These are phyloP conservation scores for Poecilia picta DNA, from an alignment of 2,797 vertebrate species.

Conservation along the genomic window DNA sequence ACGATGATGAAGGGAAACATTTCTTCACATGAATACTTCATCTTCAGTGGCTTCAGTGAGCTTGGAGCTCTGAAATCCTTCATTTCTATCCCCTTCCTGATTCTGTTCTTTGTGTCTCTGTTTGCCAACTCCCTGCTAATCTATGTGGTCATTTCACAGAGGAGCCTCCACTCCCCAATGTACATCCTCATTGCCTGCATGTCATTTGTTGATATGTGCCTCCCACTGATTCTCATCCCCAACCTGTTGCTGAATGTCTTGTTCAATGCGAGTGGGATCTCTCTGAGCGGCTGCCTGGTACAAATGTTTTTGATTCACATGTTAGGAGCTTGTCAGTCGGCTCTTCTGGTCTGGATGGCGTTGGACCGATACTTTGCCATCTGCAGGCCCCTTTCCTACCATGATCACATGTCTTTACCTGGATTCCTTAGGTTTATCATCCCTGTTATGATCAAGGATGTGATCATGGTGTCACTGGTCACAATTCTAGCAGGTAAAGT, in stretches of 20 bases:
- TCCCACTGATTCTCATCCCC: constrained; percentile 61
- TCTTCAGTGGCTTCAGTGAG: constrained; percentile 40
- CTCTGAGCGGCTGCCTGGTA: constrained; percentile 56
- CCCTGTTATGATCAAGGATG: constrained; percentile 49
- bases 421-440: constrained; percentile 39
- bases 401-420: constrained; percentile 26
- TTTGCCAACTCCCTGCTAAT: constrained; percentile 62
- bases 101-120: constrained; percentile 44
- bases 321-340: constrained; percentile 68
- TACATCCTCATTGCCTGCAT: constrained; percentile 71
- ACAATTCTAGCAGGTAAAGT: constrained; percentile 48
- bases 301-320: constrained; percentile 61
- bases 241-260: constrained; percentile 68
- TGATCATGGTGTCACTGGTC: constrained; percentile 3
- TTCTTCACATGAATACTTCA: constrained; percentile 35
- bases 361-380: constrained; percentile 75
- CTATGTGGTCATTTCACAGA: constrained; percentile 53
- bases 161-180: constrained; percentile 73
- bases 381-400: constrained; percentile 61
- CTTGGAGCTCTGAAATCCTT: constrained; percentile 39
- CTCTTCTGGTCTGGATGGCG: constrained; percentile 76
- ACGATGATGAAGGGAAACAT: constrained; percentile 28
- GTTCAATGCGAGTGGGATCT: constrained; percentile 50
- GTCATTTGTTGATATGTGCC: constrained; percentile 50
- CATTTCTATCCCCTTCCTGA: constrained; percentile 46